Evolutionary conservation across 2,888 invertebrate genomes (phyloP).

Genomic region (Drosophila siamana): DNA sequence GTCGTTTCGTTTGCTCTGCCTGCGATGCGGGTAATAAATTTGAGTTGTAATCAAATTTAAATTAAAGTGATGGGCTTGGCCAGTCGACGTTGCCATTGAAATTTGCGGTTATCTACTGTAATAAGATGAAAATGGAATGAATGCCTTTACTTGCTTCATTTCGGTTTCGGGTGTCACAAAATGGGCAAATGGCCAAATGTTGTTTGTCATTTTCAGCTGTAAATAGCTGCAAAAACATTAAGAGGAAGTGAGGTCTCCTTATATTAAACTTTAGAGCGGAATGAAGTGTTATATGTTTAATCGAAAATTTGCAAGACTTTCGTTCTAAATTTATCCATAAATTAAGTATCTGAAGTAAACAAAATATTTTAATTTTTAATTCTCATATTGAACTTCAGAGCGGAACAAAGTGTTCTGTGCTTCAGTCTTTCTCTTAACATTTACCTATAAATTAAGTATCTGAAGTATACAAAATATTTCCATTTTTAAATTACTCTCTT

Average conservation of each 20-base stretch:
- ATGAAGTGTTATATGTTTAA: neutral
- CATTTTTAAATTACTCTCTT: no score
- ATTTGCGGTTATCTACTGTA: conserved; percentile 6
- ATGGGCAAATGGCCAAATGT: neutral
- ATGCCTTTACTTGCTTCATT: conserved; percentile 1
- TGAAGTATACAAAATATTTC: no score
- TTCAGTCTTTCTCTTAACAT: neutral
- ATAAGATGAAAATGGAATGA: conserved; percentile 19
- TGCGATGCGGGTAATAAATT: conserved; percentile 75
- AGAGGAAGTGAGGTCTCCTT: no score
- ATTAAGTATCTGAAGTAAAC: neutral
- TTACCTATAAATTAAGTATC: neutral
- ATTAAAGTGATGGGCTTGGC: conserved; percentile 63
- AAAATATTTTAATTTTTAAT: no score
- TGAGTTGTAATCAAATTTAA: conserved; percentile 77
- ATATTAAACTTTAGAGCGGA: neutral
- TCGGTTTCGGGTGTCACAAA: neutral
- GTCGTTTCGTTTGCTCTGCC: conserved; percentile 7
- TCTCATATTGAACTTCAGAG: no score
- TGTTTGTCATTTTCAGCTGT: neutral
- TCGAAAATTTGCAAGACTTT: neutral
- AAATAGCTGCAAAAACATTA: neutral
- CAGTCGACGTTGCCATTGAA: neutral
- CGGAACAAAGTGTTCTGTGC: no score
- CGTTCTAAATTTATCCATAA: neutral